A percentile compares a stretch with the other conserved stretches of the same genome.
Evolutionary conservation across 2,797 vertebrate genomes (phyloP).

Genomic region (Lemur catta): DNA sequence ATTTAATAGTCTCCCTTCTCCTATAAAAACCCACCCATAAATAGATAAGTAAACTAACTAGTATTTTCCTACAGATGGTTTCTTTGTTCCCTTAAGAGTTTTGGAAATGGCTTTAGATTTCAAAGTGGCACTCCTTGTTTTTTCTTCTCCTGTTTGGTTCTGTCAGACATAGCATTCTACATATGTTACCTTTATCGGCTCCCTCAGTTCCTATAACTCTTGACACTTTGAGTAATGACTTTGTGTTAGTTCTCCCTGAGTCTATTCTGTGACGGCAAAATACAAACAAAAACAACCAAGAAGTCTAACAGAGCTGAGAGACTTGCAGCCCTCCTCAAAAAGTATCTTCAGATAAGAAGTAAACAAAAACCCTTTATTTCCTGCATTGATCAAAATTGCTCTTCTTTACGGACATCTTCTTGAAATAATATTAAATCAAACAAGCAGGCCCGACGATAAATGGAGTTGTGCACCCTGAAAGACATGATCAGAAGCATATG

Average conservation of each 20-base stretch:
- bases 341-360: neutral
- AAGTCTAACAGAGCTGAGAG: neutral
- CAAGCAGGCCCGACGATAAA: neutral
- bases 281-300: neutral
- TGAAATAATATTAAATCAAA: conserved; percentile 30
- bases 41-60: neutral
- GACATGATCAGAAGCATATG: neutral
- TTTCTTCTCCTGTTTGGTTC: neutral
- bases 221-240: conserved; percentile 18
- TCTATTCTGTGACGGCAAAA: neutral
- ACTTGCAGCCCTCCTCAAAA: neutral
- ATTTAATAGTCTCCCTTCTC: neutral
- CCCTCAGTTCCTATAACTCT: neutral
- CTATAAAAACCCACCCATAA: neutral
- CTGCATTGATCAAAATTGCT: neutral
- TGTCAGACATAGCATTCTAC: neutral
- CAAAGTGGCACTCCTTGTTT: neutral
- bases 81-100: neutral
- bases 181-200: neutral
- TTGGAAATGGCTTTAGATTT: conserved; percentile 8
- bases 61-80: neutral
- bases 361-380: neutral
- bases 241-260: neutral
- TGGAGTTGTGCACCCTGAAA: neutral
- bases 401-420: neutral